Conservation (phyloP, 1,140 invertebrate genomes). For the Heliconius eleuchia region DNA sequence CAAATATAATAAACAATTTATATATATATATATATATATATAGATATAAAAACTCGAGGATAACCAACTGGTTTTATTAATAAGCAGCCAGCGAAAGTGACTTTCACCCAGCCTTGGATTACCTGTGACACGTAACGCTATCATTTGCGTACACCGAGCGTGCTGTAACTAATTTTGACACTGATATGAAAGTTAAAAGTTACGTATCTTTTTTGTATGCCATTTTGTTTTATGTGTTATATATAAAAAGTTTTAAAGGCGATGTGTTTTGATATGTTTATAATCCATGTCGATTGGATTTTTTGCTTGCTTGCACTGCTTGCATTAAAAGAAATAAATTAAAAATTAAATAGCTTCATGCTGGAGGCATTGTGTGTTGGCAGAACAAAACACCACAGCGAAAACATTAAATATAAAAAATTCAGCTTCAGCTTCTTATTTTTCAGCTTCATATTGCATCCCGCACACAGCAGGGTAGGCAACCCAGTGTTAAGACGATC, state of each 20-base stretch:
- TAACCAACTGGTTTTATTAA: constrained; percentile 45
- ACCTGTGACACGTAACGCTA: constrained; percentile 47
- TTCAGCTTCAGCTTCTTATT: too few species aligned
- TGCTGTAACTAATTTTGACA: constrained; percentile 44
- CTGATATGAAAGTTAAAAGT: constrained; percentile 27
- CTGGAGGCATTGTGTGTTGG: too few species aligned
- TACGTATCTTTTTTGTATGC: not conserved
- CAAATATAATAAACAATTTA: constrained; percentile 5
- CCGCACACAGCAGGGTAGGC: too few species aligned
- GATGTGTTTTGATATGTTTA: too few species aligned
- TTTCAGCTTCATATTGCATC: too few species aligned
- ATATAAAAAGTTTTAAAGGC: not conserved
- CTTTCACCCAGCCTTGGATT: constrained; percentile 55
- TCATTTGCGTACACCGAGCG: constrained; percentile 50
- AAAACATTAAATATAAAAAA: too few species aligned
- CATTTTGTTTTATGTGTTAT: not conserved
- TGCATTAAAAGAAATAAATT: not conserved
- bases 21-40: not conserved
- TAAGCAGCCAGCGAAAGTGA: constrained; percentile 48
- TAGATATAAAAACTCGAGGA: constrained; percentile 38
- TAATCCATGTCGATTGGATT: too few species aligned
- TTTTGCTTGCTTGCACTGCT: not conserved
- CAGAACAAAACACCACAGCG: too few species aligned
- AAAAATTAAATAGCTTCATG: not conserved
- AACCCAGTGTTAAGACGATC: too few species aligned